Percentiles rank a stretch among this genome's conserved stretches.
phyloP scores from a whole-genome alignment of 2,888 invertebrate species.

The Ashinkailepas kermadecensis region DNA sequence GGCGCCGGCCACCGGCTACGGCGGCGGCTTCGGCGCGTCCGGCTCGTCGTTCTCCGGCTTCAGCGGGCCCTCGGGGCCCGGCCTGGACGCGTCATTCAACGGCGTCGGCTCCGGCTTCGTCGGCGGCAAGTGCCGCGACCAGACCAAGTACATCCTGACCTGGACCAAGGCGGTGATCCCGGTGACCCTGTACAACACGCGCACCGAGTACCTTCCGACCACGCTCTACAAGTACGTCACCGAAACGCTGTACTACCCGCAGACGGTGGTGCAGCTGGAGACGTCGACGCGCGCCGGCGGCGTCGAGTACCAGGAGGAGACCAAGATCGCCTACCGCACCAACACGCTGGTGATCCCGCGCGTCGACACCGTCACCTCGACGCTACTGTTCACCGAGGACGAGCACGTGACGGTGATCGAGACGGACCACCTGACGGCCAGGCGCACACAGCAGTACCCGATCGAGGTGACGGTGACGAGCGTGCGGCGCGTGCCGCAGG shows the following conservation, averaged over 20 bases:
- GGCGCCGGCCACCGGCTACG: not conserved
- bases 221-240: slow-evolving; percentile 21
- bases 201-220: slow-evolving; percentile 24
- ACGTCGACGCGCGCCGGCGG: slow-evolving; percentile 19
- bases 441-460: not conserved
- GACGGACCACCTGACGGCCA: slow-evolving; percentile 11
- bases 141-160: slow-evolving; percentile 23
- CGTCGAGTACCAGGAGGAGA: slow-evolving; percentile 15
- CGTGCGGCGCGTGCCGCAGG: slow-evolving; percentile 10
- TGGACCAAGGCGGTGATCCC: slow-evolving; percentile 21
- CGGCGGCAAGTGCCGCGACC: slow-evolving; percentile 21
- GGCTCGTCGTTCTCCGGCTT: not conserved
- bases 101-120: not conserved
- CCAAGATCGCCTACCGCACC: slow-evolving; percentile 24
- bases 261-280: slow-evolving; percentile 15
- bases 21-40: not conserved
- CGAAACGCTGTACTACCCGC: slow-evolving; percentile 16
- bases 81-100: not conserved
- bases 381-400: slow-evolving; percentile 4
- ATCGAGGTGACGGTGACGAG: not conserved
- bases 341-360: slow-evolving; percentile 16
- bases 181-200: slow-evolving; percentile 19
- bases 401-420: slow-evolving; percentile 22
- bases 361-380: slow-evolving; percentile 16
- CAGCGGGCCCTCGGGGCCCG: not conserved